Evolutionary conservation across 2,888 invertebrate genomes (phyloP), one percentile per base, ranked within the genome.

Genomic region (Carterocephalus palaemon): DNA sequence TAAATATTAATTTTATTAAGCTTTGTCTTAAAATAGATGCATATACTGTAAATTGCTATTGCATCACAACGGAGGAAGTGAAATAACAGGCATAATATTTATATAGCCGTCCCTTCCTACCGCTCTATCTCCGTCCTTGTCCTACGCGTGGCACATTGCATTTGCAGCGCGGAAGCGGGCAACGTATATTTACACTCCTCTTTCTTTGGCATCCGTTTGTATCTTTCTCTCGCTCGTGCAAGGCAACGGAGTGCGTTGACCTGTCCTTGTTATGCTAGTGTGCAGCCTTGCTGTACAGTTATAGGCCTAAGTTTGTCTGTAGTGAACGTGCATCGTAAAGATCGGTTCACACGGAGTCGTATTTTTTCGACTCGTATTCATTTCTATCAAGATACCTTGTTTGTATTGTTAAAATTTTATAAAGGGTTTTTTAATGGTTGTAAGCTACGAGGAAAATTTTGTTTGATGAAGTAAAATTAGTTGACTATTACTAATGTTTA

Each of bases 21-120:
- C 70, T 76, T 80, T 80, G 71, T 80, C 81, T 84, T 66, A 74
- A 81, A 83, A 83, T 80, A 80, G 75, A 75, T 70, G 67, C 57
- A 55, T 62, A 60, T 62, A 81, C 79, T 69, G 75, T 75, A 75
- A 76, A 81, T 77, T 72, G 64, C 64, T 76, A 74, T 85, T 86
- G 86, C 86, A 85, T 86, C 86, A 86, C 81, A 84, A 64, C 80
- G 65, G 67, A 85, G 86, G 86, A 86, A 86, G 78, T 84, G 82
- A 83, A 86, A 81, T 83, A 83, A 79, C 80, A 82, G 81, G 75
- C 85, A 84, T 81, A 86, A 86, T 85, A 84, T 84, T 84, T 83
- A 72, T 80, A 83, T 72, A 77, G 67, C 79, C 61, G 59, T 81
- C 85, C 64, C 80, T 67, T 69, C 74, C 64, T 53, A 52, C 49